Base-by-base conservation (phyloP, 2,113 vertebrate species). In the Sylvia atricapilla region DNA sequence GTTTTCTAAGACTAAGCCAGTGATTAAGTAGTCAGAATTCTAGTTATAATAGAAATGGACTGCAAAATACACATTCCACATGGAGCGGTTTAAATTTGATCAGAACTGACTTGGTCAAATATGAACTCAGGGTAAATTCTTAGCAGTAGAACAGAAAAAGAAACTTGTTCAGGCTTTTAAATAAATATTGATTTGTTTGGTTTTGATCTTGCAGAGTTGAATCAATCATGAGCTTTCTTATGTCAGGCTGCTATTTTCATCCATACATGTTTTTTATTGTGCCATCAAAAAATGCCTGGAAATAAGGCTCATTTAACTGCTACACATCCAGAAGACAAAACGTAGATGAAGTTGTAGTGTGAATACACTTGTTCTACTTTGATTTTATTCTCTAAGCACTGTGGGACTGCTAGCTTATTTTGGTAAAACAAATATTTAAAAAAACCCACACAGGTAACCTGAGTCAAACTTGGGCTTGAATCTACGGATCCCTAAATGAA, bases 101-200 rank as follows among this genome's bases (percentile, higher is more conserved):
- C 47, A 59, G 39, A n/a, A 10, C 2, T 47, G 60, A 88, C 43
- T 52, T 84, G 60, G 27, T 83, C 82, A 95, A 59, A 93, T 95
- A 84, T 21, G 59, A 93, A 74, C n/a, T 67, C 0, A 0, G 17
- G 19, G 15, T 88, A 84, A 47, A 89, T 68, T 82, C 53, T 82
- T 85, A 52, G 27, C 66, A 79, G 33, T n/a, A 63, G 79, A 93
- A 83, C 47, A 90, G 44, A 69, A 93, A 88, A 95, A 55, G 47
- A 83, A 59, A 93, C 39, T 85, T 72, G 19, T 82, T 94, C 50
- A 77, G 24, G 44, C 31, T 94, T 86, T 94, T 73, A 95, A 90
- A 73, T 95, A 95, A 88, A 88, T 91, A 95, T 37, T 93, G 84
- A 82, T 95, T 91, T 94, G 43, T 95, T 93, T 97, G 82, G 2